phyloP scores from a whole-genome alignment of 2,797 vertebrate species.

The Lepidocolaptes lacrymiger region DNA sequence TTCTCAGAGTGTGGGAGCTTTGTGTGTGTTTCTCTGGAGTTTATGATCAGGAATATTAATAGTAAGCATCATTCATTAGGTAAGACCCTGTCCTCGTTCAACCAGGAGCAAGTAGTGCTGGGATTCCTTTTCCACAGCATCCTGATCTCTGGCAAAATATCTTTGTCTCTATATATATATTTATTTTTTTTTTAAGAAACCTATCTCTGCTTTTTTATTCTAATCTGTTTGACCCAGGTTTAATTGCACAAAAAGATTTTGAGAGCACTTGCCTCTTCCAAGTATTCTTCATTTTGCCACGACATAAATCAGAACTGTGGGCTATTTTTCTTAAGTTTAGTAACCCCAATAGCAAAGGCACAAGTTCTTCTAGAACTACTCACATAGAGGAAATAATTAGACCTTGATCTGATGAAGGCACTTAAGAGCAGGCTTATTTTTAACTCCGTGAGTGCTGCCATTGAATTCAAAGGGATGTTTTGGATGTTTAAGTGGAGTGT shows the following conservation, averaged over 20 bases:
- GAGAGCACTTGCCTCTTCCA: neutral
- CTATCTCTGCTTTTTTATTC: neutral
- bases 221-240: neutral
- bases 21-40: constrained; percentile 22
- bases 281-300: neutral
- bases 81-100: neutral
- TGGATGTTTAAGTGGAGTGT: neutral
- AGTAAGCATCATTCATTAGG: neutral
- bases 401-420: constrained; percentile 7
- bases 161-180: neutral
- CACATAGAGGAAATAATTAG: neutral
- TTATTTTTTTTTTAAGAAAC: neutral
- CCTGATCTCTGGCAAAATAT: neutral
- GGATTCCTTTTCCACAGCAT: neutral
- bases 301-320: neutral
- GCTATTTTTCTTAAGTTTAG: neutral
- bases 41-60: constrained; percentile 44
- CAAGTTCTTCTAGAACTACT: neutral
- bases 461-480: constrained; percentile 40
- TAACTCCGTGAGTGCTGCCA: neutral
- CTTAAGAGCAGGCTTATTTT: constrained; percentile 22
- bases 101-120: neutral
- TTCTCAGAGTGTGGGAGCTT: neutral
- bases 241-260: neutral
- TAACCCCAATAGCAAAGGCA: neutral